Percentiles rank a stretch among this genome's conserved stretches.
phyloP scores from a whole-genome alignment of 37 sponge, comb jelly and placozoan species.

The Chondrosia reniformis region DNA sequence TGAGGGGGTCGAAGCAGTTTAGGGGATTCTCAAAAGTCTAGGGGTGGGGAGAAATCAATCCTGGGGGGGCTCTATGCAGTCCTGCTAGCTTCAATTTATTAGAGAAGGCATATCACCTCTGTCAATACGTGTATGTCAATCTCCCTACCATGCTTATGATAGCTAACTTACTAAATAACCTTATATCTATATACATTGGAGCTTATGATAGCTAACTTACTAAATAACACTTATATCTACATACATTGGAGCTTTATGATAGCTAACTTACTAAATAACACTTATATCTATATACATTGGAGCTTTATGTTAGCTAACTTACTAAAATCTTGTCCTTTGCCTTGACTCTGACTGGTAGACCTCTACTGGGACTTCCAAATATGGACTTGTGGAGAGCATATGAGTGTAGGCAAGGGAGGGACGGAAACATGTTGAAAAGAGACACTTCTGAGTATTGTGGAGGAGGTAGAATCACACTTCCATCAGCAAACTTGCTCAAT shows the following conservation, averaged over 20 bases:
- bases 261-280: not conserved
- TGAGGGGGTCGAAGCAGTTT: too few relatives aligned
- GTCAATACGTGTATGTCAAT: too few relatives aligned
- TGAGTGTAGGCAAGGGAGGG: slow-evolving; percentile 35
- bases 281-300: not conserved
- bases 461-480: slow-evolving; percentile 28
- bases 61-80: too few relatives aligned
- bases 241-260: not conserved
- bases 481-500: not conserved
- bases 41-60: too few relatives aligned
- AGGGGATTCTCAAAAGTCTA: too few relatives aligned
- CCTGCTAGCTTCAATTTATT: too few relatives aligned
- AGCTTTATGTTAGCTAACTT: not conserved
- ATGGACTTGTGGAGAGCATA: slow-evolving; percentile 19
- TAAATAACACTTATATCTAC: not conserved
- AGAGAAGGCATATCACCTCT: too few relatives aligned
- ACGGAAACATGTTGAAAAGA: not conserved
- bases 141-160: not conserved
- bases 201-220: not conserved
- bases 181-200: not conserved
- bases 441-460: slow-evolving; percentile 53
- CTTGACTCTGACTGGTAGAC: slow-evolving; percentile 15
- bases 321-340: slow-evolving; percentile 42
- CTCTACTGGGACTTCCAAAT: not conserved
- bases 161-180: slow-evolving; percentile 35